phyloP scores from a whole-genome alignment of 2,888 invertebrate genomes.

The Apotomis turbidana region DNA sequence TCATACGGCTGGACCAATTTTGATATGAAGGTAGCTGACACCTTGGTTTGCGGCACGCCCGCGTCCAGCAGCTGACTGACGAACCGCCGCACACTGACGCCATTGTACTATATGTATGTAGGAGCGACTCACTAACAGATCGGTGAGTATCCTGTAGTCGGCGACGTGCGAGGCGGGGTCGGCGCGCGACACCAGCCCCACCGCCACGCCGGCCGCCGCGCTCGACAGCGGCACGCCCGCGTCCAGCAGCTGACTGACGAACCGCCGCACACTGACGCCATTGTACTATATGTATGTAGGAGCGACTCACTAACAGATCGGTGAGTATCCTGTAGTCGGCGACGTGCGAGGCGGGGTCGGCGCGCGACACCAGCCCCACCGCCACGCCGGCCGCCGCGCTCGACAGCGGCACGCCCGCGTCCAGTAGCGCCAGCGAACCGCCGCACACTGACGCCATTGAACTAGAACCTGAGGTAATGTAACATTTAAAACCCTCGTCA shows the following conservation, averaged over 20 bases:
- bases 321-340: conserved; percentile 93
- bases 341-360: conserved; percentile 81
- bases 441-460: conserved; percentile 99
- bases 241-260: conserved; percentile 91
- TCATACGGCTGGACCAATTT: too few relatives aligned
- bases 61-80: too few relatives aligned
- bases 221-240: conserved; percentile 70
- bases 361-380: conserved; percentile 92
- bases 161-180: conserved; percentile 82
- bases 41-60: too few relatives aligned
- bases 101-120: not conserved
- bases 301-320: conserved; percentile 90
- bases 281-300: conserved; percentile 87
- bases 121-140: conserved; percentile 88
- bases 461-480: conserved; percentile 94
- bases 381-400: conserved; percentile 96
- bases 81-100: not conserved
- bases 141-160: conserved; percentile 94
- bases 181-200: conserved; percentile 91
- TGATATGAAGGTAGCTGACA: too few relatives aligned
- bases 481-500: too few relatives aligned
- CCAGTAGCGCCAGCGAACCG: conserved; percentile 96
- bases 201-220: conserved; percentile 92
- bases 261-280: conserved; percentile 93
- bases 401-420: conserved; percentile 95